A percentile compares a stretch with the other conserved stretches of the same genome.
Evolutionary conservation across 1,140 invertebrate genomes (phyloP).

Genomic region (Pachypeltis micranthus): DNA sequence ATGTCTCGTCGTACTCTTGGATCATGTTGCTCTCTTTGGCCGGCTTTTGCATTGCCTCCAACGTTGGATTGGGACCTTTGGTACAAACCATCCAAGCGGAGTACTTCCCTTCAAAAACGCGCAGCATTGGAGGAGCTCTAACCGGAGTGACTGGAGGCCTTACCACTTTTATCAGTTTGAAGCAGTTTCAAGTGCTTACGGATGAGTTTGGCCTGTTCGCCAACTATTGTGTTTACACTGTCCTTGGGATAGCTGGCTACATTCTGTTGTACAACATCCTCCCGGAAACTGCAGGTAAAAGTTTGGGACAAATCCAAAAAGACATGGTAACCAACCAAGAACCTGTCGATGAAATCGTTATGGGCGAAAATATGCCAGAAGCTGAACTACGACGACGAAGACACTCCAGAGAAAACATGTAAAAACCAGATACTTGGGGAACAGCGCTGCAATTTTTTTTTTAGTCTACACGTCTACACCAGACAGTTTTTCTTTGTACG

Average conservation of each 20-base stretch:
- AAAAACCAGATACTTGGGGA: no score
- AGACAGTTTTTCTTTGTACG: no score
- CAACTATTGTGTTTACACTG: slow-evolving; percentile 19
- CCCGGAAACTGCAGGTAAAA: slow-evolving; percentile 21
- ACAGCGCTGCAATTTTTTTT: no score
- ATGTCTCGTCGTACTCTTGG: slow-evolving; percentile 26
- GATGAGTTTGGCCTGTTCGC: slow-evolving; percentile 19
- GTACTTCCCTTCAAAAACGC: slow-evolving; percentile 37
- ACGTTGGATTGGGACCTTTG: slow-evolving; percentile 36
- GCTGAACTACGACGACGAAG: no score
- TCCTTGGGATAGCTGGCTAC: slow-evolving; percentile 16
- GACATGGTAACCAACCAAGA: neutral
- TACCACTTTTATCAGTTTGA: slow-evolving; percentile 19
- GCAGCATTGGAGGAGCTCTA: slow-evolving; percentile 35
- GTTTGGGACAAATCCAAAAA: slow-evolving; percentile 20
- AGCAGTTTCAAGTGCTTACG: slow-evolving; percentile 20
- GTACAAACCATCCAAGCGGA: slow-evolving; percentile 37
- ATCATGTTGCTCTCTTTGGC: slow-evolving; percentile 33
- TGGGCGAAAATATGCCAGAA: neutral
- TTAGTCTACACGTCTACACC: no score
- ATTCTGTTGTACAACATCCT: slow-evolving; percentile 14
- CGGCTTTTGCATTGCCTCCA: slow-evolving; percentile 34
- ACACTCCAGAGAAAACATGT: no score
- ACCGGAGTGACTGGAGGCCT: slow-evolving; percentile 35
- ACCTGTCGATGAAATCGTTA: neutral